Evolutionary conservation across 2,797 vertebrate genomes (phyloP), one percentile per base, ranked within the genome.

Genomic region (Tauraco hartlaubi): DNA sequence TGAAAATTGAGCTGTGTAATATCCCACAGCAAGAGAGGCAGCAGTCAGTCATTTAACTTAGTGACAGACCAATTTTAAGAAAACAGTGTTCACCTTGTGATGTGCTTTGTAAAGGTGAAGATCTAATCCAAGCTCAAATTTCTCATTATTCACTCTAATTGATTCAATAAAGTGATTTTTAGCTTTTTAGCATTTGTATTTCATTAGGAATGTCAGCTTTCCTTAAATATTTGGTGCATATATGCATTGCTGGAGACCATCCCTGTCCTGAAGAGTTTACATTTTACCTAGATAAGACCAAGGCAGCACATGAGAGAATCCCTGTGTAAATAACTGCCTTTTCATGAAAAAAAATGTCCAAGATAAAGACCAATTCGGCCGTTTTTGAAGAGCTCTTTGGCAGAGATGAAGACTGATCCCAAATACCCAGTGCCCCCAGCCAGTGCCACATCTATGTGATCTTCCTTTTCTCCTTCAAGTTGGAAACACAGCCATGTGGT

Each of bases 381-480:
- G 5, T 10, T 84, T 68, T 52, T 85, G 29, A 92, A 63, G 43
- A 84, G 31, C 25, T 73, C 6, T 56, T 75, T 8, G 29, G n/a
- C 41, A 62, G 78, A 88, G 37, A 58, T 63, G 7, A 49, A 44
- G 93, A 67, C 11, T 55, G 41, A 78, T 33, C 25, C 21, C 43
- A 29, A 54, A n/a, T 20, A 52, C 4, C 8, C 2, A 2, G 29
- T 33, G 35, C 66, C 41, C 20, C 33, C 43, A 78, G 16, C 5
- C 15, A 69, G 11, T 33, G 20, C 25, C 0, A 0, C 49, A 67
- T 73, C 67, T 59, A 17, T 0, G 0, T 12, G 22, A 74, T 20
- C 35, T 56, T 76, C 29, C 29, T 85, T 56, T 86, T 83, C 29
- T 86, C 64, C 14, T 66, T 68, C 0, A 0, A 85, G 39, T 2